These are phyloP conservation scores for Dendrocincla fuliginosa DNA, from an alignment of 2,797 vertebrate genomes.

Conservation along the genomic window DNA sequence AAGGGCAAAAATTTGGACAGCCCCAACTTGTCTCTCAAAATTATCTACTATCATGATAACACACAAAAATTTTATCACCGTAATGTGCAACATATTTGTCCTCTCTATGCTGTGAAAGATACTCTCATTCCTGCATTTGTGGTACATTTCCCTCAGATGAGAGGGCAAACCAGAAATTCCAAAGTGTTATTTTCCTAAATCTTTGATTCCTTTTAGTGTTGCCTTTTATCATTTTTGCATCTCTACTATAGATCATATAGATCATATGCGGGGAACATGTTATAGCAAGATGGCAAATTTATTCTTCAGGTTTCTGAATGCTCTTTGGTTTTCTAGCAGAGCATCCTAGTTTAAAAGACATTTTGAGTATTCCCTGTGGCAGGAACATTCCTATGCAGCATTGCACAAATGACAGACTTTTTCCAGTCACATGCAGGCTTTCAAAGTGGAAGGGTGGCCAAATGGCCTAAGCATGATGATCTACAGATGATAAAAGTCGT, in stretches of 20 bases:
- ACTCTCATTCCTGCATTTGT: not conserved
- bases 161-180: not conserved
- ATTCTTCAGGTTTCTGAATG: not conserved
- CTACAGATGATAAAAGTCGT: not conserved
- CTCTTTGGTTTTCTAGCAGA: not conserved
- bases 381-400: accelerated
- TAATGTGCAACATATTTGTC: not conserved
- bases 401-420: not conserved
- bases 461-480: not conserved
- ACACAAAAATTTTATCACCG: not conserved
- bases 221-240: not conserved
- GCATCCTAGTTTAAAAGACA: not conserved
- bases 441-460: not conserved
- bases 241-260: not conserved
- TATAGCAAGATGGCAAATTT: not conserved
- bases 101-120: not conserved
- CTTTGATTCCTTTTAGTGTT: not conserved
- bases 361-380: not conserved
- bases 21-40: not conserved
- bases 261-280: not conserved
- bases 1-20: not conserved
- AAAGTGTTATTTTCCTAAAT: not conserved
- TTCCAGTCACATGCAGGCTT: not conserved
- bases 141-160: not conserved
- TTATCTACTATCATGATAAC: not conserved